These are phyloP conservation scores for Glyptemys insculpta DNA, from an alignment of 2,797 vertebrate genomes.

Conservation along the genomic window DNA sequence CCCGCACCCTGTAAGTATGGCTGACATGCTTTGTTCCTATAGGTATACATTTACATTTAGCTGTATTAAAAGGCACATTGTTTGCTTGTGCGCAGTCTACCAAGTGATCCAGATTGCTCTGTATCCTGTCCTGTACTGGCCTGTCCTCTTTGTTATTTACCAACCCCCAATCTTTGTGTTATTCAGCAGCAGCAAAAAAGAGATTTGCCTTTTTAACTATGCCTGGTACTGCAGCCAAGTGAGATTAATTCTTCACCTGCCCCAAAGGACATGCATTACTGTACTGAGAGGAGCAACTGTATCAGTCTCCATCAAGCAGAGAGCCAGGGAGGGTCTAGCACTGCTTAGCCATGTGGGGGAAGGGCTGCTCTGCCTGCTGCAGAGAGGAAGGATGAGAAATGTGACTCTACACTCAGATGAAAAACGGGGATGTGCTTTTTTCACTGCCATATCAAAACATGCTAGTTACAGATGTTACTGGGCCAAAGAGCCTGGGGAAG, in stretches of 20 bases:
- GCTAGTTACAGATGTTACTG: background rate
- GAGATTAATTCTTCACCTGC: background rate
- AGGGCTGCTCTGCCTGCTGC: background rate
- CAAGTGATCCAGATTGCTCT: background rate
- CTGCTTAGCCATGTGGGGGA: background rate
- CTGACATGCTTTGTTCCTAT: too few relatives aligned
- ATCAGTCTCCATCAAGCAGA: accelerated
- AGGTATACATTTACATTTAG: background rate
- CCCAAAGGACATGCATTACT: background rate
- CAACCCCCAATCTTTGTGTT: background rate
- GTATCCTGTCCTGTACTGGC: background rate
- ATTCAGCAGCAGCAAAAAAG: background rate
- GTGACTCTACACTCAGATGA: background rate
- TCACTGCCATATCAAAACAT: background rate
- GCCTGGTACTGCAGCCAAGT: accelerated
- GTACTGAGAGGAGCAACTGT: background rate
- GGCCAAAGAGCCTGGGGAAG: background rate
- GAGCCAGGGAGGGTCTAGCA: background rate
- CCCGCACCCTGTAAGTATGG: too few relatives aligned
- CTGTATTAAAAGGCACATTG: background rate
- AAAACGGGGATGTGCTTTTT: background rate
- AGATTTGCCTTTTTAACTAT: background rate
- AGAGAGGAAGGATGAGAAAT: background rate
- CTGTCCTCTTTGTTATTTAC: background rate
- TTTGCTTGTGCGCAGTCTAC: background rate